A percentile compares a stretch with the other conserved stretches of the same genome.
Evolutionary conservation across 1,140 invertebrate genomes (phyloP).

Genomic region (Vanessa atalanta): DNA sequence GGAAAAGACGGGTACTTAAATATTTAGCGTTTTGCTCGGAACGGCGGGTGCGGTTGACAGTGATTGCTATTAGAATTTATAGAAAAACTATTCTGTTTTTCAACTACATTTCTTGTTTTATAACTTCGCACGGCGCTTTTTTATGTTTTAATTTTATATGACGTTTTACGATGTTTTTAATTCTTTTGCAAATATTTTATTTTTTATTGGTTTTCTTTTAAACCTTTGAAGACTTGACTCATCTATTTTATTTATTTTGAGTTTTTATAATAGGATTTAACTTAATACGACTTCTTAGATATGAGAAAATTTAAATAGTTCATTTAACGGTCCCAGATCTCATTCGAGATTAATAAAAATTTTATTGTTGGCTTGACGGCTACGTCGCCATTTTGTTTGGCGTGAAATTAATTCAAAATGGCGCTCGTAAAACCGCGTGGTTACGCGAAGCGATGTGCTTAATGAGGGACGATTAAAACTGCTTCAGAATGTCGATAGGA

Average conservation of each 20-base stretch:
- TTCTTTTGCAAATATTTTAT: not conserved
- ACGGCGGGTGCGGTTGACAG: slow-evolving; percentile 53
- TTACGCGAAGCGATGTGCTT: slow-evolving; percentile 69
- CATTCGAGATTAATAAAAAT: slow-evolving; percentile 66
- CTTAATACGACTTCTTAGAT: not conserved
- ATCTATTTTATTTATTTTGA: not conserved
- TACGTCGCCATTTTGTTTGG: slow-evolving; percentile 69
- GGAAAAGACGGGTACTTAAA: slow-evolving; percentile 47
- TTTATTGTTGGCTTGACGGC: slow-evolving; percentile 55
- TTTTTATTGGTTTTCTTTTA: not conserved
- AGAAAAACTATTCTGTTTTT: slow-evolving; percentile 38
- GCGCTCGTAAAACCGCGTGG: slow-evolving; percentile 64
- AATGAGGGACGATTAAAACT: slow-evolving; percentile 77
- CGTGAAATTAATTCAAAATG: slow-evolving; percentile 76
- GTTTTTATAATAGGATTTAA: not conserved
- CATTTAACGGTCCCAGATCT: slow-evolving; percentile 38
- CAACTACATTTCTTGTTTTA: slow-evolving; percentile 20
- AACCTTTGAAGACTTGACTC: not conserved
- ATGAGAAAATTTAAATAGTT: slow-evolving; percentile 2
- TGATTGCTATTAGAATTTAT: slow-evolving; percentile 54
- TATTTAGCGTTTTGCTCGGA: slow-evolving; percentile 49
- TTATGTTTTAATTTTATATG: slow-evolving; percentile 27
- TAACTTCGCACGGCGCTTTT: slow-evolving; percentile 9
- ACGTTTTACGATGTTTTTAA: not conserved
- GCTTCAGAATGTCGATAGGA: slow-evolving; percentile 57